Evolutionary conservation across 2,113 vertebrate species (phyloP).

Genomic region (Natator depressus): DNA sequence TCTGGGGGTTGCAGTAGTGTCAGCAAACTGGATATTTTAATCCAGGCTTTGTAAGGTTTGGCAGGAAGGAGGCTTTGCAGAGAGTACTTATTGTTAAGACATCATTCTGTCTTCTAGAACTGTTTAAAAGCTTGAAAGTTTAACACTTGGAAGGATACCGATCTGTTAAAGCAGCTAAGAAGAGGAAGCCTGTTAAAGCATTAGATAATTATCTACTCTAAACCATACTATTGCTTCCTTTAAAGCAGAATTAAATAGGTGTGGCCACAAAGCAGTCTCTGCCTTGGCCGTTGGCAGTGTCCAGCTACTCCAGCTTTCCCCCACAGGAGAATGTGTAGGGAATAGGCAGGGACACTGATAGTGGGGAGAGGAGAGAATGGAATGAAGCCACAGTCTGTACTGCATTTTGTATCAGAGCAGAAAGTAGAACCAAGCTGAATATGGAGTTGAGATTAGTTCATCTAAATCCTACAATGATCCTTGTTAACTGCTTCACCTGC

Average conservation of each 20-base stretch:
- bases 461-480: not conserved
- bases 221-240: not conserved
- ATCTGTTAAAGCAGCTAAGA: not conserved
- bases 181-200: too few species aligned
- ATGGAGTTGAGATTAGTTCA: not conserved
- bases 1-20: not conserved
- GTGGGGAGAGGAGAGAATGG: accelerated
- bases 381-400: not conserved
- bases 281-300: accelerated
- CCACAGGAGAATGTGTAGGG: not conserved
- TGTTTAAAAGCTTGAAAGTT: not conserved
- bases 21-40: not conserved
- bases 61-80: not conserved
- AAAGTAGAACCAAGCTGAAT: accelerated
- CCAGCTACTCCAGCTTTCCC: not conserved
- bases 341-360: not conserved
- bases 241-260: not conserved
- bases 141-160: not conserved
- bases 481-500: not conserved
- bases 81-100: not conserved
- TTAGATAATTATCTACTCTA: not conserved
- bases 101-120: not conserved
- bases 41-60: not conserved
- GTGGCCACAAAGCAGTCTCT: not conserved
- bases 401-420: not conserved